Conservation (phyloP, 1,140 invertebrate genomes). For the Sycophaga agraensis region DNA sequence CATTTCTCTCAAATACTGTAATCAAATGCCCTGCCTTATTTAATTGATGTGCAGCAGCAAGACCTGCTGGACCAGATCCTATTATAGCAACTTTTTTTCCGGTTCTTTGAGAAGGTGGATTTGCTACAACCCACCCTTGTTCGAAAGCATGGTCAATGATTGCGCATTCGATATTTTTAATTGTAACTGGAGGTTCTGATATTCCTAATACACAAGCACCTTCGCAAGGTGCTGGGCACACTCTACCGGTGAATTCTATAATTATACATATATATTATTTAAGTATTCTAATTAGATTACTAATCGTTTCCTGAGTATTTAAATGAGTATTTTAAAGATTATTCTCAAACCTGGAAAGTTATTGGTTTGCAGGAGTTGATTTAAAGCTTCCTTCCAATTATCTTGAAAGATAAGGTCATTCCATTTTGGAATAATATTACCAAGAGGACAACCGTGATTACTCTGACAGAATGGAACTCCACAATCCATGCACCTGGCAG, state of each 20-base stretch:
- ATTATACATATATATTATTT: constrained; percentile 7
- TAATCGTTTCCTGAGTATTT: no score
- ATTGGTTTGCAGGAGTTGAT: constrained; percentile 95
- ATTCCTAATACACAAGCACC: constrained; percentile 97
- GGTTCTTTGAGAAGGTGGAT: constrained; percentile 71
- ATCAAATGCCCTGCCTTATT: constrained; percentile 89
- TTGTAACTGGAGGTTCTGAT: constrained; percentile 93
- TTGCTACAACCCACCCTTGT: constrained; percentile 89
- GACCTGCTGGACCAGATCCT: constrained; percentile 91
- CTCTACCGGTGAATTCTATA: constrained; percentile 93
- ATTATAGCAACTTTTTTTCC: constrained; percentile 90
- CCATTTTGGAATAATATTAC: constrained; percentile 99
- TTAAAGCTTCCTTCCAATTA: constrained; percentile 96
- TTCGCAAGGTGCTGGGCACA: constrained; percentile 98
- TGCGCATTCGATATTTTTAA: constrained; percentile 98
- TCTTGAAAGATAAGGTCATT: constrained; percentile 94
- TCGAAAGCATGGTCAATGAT: constrained; percentile 99
- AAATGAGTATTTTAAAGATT: no score
- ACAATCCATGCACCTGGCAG: constrained; percentile 98
- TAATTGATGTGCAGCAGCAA: constrained; percentile 95
- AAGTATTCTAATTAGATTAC: no score
- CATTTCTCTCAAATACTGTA: constrained; percentile 96
- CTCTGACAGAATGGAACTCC: constrained; percentile 99
- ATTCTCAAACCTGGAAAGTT: constrained; percentile 91
- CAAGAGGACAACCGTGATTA: constrained; percentile 93